Percentiles rank a stretch among this genome's conserved stretches.
These are phyloP conservation scores for Cephus pygmeus DNA, from an alignment of 2,888 invertebrate species.

Conservation along the genomic window DNA sequence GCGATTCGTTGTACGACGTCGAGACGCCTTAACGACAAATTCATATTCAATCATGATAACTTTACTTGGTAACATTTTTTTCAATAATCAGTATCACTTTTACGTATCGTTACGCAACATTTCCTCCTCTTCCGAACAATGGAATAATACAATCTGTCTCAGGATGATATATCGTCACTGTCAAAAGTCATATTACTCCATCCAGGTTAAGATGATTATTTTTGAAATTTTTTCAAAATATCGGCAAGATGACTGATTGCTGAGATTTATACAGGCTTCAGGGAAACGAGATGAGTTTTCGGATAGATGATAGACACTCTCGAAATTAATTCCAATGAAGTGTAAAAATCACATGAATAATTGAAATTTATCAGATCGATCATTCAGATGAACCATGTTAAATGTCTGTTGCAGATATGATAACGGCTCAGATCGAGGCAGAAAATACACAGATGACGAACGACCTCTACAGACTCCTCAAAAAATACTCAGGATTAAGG, in stretches of 20 bases:
- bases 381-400: background rate
- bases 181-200: constrained; percentile 3
- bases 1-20: background rate
- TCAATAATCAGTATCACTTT: no score
- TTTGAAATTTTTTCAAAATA: background rate
- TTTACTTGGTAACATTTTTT: no score
- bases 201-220: background rate
- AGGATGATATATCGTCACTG: constrained; percentile 2
- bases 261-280: background rate
- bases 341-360: no score
- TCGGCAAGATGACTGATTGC: background rate
- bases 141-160: background rate
- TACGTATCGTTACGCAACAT: no score
- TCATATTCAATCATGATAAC: background rate
- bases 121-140: background rate
- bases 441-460: constrained; percentile 96
- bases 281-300: background rate
- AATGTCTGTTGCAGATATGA: constrained; percentile 79
- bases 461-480: constrained; percentile 89
- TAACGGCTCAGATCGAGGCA: constrained; percentile 89
- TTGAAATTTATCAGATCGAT: background rate
- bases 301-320: background rate
- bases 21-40: background rate
- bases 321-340: background rate
- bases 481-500: constrained; percentile 90